Percentiles rank a stretch among this genome's conserved stretches.
Evolutionary conservation across 2,888 invertebrate genomes (phyloP).

Genomic region (Campaea margaritaria): DNA sequence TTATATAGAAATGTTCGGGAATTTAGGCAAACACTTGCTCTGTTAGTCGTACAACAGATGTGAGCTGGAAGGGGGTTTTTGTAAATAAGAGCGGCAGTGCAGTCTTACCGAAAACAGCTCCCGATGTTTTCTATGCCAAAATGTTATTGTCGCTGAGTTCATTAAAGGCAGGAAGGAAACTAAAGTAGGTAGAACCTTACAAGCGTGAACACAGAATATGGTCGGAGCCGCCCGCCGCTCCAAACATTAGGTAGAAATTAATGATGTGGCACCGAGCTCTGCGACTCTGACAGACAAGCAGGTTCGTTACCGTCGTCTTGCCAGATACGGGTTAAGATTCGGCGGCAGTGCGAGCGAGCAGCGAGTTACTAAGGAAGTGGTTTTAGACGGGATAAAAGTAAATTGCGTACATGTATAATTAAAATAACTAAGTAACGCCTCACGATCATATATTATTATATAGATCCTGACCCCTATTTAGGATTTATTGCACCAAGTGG

Average conservation of each 20-base stretch:
- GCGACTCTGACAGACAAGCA: conserved; percentile 66
- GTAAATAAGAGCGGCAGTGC: neutral
- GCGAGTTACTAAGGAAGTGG: neutral
- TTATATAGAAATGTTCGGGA: conserved; percentile 17
- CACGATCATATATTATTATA: no score
- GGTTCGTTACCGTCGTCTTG: conserved; percentile 66
- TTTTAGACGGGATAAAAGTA: no score
- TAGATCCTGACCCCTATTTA: no score
- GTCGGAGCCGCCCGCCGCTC: conserved; percentile 60
- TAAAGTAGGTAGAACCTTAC: conserved; percentile 38
- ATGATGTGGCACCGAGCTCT: conserved; percentile 70
- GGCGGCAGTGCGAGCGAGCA: neutral
- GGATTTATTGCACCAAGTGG: no score
- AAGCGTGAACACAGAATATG: conserved; percentile 64
- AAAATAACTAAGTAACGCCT: no score
- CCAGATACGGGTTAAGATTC: conserved; percentile 14
- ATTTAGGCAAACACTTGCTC: conserved; percentile 5
- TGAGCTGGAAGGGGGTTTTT: neutral
- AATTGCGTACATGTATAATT: no score
- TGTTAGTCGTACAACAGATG: conserved; percentile 9
- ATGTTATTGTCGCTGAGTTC: conserved; percentile 1
- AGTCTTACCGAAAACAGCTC: no score
- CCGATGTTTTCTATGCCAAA: neutral
- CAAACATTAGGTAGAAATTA: conserved; percentile 77
- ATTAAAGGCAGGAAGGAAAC: conserved; percentile 7